These are phyloP conservation scores for Isurus oxyrinchus DNA, from an alignment of 2,113 vertebrate genomes.

Conservation along the genomic window DNA sequence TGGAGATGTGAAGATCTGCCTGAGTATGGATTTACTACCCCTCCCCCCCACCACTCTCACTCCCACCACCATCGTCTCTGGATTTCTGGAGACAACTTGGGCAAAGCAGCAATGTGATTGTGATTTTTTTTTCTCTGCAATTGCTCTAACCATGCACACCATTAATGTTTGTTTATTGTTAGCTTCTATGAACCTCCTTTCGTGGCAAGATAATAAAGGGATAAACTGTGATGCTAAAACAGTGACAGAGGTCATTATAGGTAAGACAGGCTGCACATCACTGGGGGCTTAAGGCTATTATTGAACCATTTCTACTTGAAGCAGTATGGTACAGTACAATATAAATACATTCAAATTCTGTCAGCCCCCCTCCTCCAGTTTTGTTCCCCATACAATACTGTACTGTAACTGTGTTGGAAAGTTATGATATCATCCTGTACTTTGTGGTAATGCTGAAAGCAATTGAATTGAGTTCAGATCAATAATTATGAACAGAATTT, in stretches of 20 bases:
- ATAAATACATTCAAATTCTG: neutral
- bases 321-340: neutral
- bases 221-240: neutral
- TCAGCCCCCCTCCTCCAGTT: neutral
- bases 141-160: neutral
- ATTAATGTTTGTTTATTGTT: neutral
- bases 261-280: neutral
- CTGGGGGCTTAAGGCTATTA: neutral
- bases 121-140: neutral
- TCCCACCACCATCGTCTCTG: neutral
- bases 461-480: conserved; percentile 6
- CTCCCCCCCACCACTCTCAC: no score
- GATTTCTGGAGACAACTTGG: neutral
- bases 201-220: neutral
- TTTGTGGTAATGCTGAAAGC: neutral
- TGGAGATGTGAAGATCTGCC: neutral
- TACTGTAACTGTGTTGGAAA: neutral
- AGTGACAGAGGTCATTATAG: neutral
- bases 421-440: neutral
- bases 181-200: neutral
- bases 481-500: conserved; percentile 6
- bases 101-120: neutral
- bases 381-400: neutral
- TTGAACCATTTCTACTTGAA: neutral
- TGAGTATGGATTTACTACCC: no score